Base-by-base conservation (phyloP, 2,888 invertebrate species). In the Andrena dorsata region DNA sequence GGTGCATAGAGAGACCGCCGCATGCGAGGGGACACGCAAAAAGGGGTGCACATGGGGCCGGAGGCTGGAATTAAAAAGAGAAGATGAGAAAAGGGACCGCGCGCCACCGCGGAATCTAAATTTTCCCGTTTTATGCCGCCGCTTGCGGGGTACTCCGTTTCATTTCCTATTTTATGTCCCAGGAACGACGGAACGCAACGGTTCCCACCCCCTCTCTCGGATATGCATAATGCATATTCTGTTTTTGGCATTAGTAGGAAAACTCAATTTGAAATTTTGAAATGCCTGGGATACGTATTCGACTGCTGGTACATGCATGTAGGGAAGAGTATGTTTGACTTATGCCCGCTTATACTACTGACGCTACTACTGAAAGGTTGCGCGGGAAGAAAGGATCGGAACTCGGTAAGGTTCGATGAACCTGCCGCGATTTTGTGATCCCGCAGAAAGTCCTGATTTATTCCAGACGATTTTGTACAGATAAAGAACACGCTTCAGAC, bases 1-100 rank as follows among this genome's bases (percentile, higher is more conserved):
- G 41, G 23, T n/a, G 68, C 69, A 76, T 53, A n/a, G 63, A 32
- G 60, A 71, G 72, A n/a, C 58, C 49, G 60, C 49, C 72, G 65
- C 51, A 20, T 49, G 60, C 41, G 72, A 30, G 53, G 26, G 23
- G 35, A 23, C 56, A 8, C n/a, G 56, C 35, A 41, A 76, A 70
- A 66, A 51, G 23, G 13, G 32, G 32, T 0, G 32, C n/a, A 3
- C 61, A 1, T 13, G 0, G 61, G 30, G 8, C 26, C 26, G 23
- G 68, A n/a, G 41, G 2, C 8, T 51, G 23, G 72, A 72, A 72
- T 72, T 72, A 30, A 60, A 60, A 65, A 28, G 47, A 28, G 60
- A 20, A 49, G 10, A 30, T 1, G 5, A n/a, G 23, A 35, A 35
- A 35, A 26, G n/a, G 51, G 56, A 20, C 23, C 4, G 10, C 23